Conservation (phyloP, 2,797 vertebrate genomes). For the Eleutherodactylus coqui region DNA sequence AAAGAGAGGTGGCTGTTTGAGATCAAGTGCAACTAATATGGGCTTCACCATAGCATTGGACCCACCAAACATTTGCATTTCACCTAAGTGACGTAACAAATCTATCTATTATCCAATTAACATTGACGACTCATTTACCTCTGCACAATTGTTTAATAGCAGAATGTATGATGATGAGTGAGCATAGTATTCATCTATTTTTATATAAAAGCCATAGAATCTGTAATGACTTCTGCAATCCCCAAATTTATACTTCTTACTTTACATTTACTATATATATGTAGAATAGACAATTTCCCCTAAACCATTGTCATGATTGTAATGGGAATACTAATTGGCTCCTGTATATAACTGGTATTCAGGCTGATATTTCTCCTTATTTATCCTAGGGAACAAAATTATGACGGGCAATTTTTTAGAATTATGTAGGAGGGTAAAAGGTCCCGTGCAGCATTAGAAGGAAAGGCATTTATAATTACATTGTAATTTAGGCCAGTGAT, state of each 20-base stretch:
- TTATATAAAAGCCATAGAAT: too few species aligned
- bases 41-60: too few species aligned
- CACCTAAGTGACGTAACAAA: too few species aligned
- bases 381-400: constrained; percentile 84
- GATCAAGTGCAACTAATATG: too few species aligned
- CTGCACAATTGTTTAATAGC: too few species aligned
- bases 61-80: too few species aligned
- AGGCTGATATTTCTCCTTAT: constrained; percentile 81
- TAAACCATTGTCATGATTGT: constrained; percentile 77
- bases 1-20: too few species aligned
- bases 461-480: constrained; percentile 98
- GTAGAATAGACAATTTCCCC: background rate
- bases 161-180: too few species aligned
- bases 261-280: background rate
- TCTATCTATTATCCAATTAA: too few species aligned
- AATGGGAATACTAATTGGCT: constrained; percentile 81
- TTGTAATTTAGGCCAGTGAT: constrained; percentile 97
- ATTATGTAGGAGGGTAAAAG: constrained; percentile 94
- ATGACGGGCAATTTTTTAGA: constrained; percentile 94
- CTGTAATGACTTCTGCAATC: too few species aligned
- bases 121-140: too few species aligned
- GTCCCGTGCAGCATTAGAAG: constrained; percentile 95
- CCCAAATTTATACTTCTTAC: background rate
- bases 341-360: constrained; percentile 82
- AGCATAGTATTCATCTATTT: too few species aligned